Conservation (phyloP, 1,140 invertebrate species). For the Drepana arcuata region DNA sequence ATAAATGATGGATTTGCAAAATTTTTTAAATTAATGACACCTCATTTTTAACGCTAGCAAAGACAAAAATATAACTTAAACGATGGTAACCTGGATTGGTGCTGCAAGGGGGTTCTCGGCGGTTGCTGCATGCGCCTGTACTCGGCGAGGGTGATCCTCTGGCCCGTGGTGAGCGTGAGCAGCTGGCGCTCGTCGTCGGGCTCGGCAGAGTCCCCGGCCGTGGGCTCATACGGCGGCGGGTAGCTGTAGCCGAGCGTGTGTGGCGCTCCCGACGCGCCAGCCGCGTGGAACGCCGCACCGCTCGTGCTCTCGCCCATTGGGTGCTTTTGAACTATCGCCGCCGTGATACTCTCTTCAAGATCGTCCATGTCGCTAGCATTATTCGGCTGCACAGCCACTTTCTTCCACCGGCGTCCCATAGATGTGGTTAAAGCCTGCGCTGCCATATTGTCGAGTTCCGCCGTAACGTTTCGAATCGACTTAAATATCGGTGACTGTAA, state of each 20-base stretch:
- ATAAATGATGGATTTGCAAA: no score
- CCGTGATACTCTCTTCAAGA: conserved; percentile 66
- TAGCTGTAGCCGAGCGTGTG: conserved; percentile 38
- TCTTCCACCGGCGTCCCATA: no score
- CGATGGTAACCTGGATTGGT: conserved; percentile 28
- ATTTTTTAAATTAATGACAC: no score
- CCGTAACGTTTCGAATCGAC: no score
- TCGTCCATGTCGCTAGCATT: conserved; percentile 64
- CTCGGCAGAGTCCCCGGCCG: conserved; percentile 43
- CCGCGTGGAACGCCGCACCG: conserved; percentile 30
- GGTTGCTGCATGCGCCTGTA: conserved; percentile 53
- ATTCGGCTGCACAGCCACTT: conserved; percentile 53
- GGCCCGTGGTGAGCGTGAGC: conserved; percentile 52
- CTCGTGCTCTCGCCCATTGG: conserved; percentile 30
- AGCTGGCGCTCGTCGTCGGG: conserved; percentile 54
- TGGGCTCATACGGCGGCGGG: conserved; percentile 44
- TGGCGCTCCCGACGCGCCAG: conserved; percentile 21
- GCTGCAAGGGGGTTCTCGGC: conserved; percentile 19
- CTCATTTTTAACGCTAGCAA: no score
- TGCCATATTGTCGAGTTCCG: no score
- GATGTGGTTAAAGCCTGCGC: no score
- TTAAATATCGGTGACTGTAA: no score
- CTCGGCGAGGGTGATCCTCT: conserved; percentile 57
- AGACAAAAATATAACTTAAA: no score
- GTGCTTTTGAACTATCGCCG: conserved; percentile 58